Conservation (phyloP, 2,797 vertebrate genomes). For the Synaphobranchus kaupii region DNA sequence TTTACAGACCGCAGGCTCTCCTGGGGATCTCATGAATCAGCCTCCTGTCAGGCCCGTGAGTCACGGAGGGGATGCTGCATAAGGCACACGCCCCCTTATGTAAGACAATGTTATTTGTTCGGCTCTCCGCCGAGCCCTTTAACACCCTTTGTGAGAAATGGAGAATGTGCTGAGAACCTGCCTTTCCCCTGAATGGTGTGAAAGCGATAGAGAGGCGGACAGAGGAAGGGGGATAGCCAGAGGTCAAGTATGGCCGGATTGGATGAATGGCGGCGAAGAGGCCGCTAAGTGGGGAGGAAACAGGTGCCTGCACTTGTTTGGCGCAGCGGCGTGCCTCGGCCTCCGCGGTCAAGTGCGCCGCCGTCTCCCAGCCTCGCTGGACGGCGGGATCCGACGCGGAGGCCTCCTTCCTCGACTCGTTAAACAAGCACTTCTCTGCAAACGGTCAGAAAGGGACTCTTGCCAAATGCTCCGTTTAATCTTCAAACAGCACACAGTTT, state of each 20-base stretch:
- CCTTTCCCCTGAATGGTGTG: conserved; percentile 8
- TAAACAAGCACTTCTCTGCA: not conserved
- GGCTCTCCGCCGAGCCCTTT: conserved; percentile 7
- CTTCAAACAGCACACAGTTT: not conserved
- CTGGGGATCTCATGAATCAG: conserved; percentile 9
- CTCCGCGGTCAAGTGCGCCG: not conserved
- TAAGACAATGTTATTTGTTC: conserved; percentile 31
- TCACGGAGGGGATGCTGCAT: not conserved
- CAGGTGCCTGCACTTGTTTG: conserved; percentile 34
- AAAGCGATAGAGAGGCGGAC: conserved; percentile 18
- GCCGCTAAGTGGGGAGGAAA: conserved; percentile 31
- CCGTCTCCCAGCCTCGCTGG: not conserved
- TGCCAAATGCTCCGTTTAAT: not conserved
- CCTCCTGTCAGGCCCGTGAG: not conserved
- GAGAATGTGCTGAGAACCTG: conserved; percentile 17
- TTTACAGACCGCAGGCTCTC: not conserved
- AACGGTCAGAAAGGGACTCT: not conserved
- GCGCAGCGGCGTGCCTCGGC: not conserved
- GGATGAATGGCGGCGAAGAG: not conserved
- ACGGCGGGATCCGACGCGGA: not conserved
- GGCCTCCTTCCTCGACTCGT: not conserved
- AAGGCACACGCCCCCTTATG: not conserved
- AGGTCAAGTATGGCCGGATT: not conserved
- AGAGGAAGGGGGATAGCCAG: not conserved
- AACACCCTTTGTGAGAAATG: conserved; percentile 36